These are phyloP conservation scores for Heterotis niloticus DNA, from an alignment of 2,113 vertebrate genomes.

Conservation along the genomic window DNA sequence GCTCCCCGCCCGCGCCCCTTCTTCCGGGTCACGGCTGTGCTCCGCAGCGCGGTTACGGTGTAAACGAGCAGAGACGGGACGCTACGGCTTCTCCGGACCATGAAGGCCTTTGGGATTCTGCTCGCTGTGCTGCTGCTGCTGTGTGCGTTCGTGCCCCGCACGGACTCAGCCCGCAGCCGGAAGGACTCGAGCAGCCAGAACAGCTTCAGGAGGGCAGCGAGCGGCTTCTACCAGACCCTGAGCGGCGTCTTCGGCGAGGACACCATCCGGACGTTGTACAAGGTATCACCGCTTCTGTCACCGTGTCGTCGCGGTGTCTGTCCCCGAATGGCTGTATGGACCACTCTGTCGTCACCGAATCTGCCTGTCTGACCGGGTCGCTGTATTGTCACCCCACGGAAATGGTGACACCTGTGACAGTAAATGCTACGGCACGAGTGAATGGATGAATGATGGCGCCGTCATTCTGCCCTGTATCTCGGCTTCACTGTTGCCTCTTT, in stretches of 20 bases:
- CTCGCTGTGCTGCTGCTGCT: conserved; percentile 47
- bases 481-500: neutral
- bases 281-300: conserved; percentile 63
- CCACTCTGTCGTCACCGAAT: neutral
- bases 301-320: no score
- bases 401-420: no score
- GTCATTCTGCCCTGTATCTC: no score
- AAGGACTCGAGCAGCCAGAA: conserved; percentile 69
- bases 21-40: conserved; percentile 18
- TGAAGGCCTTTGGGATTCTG: conserved; percentile 47
- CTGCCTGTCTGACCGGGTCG: neutral
- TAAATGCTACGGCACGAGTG: no score
- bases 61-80: no score
- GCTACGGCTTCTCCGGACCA: conserved; percentile 16
- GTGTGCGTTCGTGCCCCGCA: conserved; percentile 46
- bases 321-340: neutral
- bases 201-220: conserved; percentile 76
- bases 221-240: conserved; percentile 77
- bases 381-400: no score
- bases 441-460: no score
- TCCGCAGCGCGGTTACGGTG: no score
- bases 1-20: neutral
- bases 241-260: conserved; percentile 84
- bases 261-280: conserved; percentile 79
- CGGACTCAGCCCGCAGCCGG: conserved; percentile 68